Base-by-base conservation (phyloP, 2,888 invertebrate genomes). In the Drosophila nr. perissopoda region DNA sequence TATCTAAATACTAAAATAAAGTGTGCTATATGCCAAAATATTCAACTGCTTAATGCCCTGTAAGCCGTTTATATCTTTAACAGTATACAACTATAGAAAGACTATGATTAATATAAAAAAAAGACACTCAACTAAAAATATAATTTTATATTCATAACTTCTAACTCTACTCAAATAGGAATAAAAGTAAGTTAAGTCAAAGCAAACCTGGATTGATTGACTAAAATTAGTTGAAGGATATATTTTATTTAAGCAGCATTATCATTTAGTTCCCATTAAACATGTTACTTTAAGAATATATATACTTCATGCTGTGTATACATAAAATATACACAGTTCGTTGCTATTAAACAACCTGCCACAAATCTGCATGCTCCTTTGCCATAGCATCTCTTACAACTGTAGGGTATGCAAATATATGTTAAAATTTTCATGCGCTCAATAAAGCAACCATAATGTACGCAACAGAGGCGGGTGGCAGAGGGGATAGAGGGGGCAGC, bases 371-470 rank as follows among this genome's bases (percentile, higher is more conserved):
- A 5, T 29, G 29, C 18, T 6, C 11, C 29, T 6, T n/a, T 51
- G 2, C 29, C 31, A n/a, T 0, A n/a, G 13, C 5, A 4, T 21
- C 21, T 36, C 7, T 34, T 16, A 13, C 27, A 29, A 34, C 13
- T 51, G 4, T 25, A 51, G 51, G 56, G 67, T 48, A 54, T 40
- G 13, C 13, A 53, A 64, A 73, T 69, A 56, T 48, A 53, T 76
- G 72, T 52, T 73, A 54, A 75, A 74, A 74, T 73, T 70, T 76
- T 73, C 77, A 73, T 78, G 73, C 74, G 80, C 80, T 73, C 86
- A 76, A 85, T 86, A 86, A 74, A 76, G 56, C 76, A 69, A 59
- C 63, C 64, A 57, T 68, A 58, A 68, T 69, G 54, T 57, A 29
- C 36, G 16, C 58, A 63, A 36, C 16, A 34, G 21, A 31, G n/a